Percentiles rank a stretch among this genome's conserved stretches.
These are phyloP conservation scores for Hippocampus comes DNA, from an alignment of 2,113 vertebrate species.

Conservation along the genomic window DNA sequence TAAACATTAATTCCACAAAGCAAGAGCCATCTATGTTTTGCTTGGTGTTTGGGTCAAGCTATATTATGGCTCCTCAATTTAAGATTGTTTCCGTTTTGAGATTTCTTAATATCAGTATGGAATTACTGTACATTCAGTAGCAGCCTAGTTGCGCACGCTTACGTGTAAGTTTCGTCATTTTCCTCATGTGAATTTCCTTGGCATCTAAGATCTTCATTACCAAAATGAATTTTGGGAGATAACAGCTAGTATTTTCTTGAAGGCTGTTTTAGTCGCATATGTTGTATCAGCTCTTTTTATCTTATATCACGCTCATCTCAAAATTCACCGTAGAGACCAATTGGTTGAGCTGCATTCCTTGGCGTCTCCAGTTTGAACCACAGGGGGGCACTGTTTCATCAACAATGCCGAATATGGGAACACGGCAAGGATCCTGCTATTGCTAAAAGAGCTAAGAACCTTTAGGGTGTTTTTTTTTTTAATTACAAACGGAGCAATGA, in stretches of 20 bases:
- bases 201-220: slow-evolving; percentile 36
- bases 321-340: slow-evolving; percentile 26
- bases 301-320: slow-evolving; percentile 40
- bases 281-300: slow-evolving; percentile 9
- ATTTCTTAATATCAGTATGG: too few relatives aligned
- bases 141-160: slow-evolving; percentile 48
- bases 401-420: slow-evolving; percentile 33
- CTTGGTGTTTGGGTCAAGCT: too few relatives aligned
- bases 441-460: slow-evolving; percentile 32
- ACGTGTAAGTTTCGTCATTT: slow-evolving; percentile 64
- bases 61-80: too few relatives aligned
- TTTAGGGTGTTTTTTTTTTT: slow-evolving; percentile 48
- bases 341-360: slow-evolving; percentile 3
- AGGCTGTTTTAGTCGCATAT: slow-evolving; percentile 39
- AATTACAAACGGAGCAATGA: slow-evolving; percentile 19
- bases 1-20: too few relatives aligned
- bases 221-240: slow-evolving; percentile 41
- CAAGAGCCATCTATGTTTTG: too few relatives aligned
- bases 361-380: slow-evolving; percentile 25
- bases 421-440: slow-evolving; percentile 24
- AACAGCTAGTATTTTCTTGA: slow-evolving; percentile 50
- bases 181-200: slow-evolving; percentile 30
- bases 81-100: too few relatives aligned
- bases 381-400: slow-evolving; percentile 64
- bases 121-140: not conserved